Base-by-base conservation (phyloP, 2,113 vertebrate genomes). In the Vulpes ferrilata region DNA sequence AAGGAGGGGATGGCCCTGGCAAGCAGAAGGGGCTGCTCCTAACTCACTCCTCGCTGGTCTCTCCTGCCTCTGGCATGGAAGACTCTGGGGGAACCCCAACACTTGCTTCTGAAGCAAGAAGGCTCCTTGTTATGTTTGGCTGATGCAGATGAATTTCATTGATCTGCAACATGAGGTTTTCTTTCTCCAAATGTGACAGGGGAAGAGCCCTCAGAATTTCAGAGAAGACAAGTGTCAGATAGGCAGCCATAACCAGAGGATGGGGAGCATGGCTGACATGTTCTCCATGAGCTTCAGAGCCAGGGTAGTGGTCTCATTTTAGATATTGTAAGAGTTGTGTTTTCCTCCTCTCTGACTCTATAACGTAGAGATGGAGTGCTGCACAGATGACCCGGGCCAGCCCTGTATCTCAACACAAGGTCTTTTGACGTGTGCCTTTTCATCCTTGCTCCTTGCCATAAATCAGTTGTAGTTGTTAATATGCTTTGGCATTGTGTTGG, bases 151-250 rank as follows among this genome's bases (percentile, higher is more conserved):
- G 5, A 48, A 15, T 74, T 35, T 88, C 8, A 65, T n/a, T 76
- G 23, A 27, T 97, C 86, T 67, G 6, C 43, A n/a, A n/a, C 23
- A 35, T 51, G 79, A 95, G 43, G 30, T 30, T 60, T 95, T 64
- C 9, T 73, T 59, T 80, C 60, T 81, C 32, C 64, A 51, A 51
- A 51, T 55, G 4, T 27, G 9, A 25, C 0, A 2, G 22, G 64
- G 55, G 3, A 73, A 19, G 69, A 73, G 27, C 12, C 20, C 27
- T 57, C 8, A 7, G 35, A 65, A 27, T 20, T 74, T 43, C 22
- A 11, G 55, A 93, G 30, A 96, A 95, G 27, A 43, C 1, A 8
- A 22, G 9, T 64, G 20, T 71, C 27, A 19, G 12, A 43, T 5
- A 55, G 48, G 62, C 67, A 32, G 15, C 6, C 16, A 35, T 53